Conservation (phyloP, 53 echinoderm and acorn worm species). For the Zoroaster sp. region DNA sequence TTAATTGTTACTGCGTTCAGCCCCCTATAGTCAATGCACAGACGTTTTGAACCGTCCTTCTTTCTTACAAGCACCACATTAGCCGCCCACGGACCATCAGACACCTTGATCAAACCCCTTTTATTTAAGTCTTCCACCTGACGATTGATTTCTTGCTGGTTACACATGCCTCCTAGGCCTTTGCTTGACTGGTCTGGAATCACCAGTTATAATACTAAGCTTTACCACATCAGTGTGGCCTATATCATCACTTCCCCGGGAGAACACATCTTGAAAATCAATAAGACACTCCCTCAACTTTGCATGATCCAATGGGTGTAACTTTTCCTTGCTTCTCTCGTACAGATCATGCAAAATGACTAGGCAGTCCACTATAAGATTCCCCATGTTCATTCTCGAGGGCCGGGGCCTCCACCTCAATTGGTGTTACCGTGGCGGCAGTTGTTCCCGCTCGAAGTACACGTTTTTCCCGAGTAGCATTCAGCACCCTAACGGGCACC, state of each 20-base stretch:
- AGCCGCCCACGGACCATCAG: constrained; percentile 38
- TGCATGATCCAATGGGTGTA: neutral
- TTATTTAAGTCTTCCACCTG: constrained; percentile 46
- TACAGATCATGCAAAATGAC: neutral
- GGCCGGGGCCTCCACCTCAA: neutral
- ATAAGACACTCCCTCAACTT: neutral
- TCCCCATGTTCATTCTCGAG: neutral
- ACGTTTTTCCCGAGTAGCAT: no score
- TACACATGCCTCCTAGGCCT: neutral
- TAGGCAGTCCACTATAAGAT: neutral
- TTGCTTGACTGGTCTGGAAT: neutral
- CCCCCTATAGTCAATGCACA: constrained; percentile 60
- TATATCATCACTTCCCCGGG: neutral
- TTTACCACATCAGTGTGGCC: neutral
- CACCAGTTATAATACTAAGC: neutral
- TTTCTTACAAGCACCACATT: constrained; percentile 51
- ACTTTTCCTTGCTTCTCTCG: neutral
- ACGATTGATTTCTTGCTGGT: neutral
- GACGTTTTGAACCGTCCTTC: constrained; percentile 49
- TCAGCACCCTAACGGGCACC: no score
- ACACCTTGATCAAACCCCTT: constrained; percentile 31
- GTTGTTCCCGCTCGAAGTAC: neutral
- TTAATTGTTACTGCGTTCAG: constrained; percentile 64
- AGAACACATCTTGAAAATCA: neutral
- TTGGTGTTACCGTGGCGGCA: neutral